Percentiles rank a stretch among this genome's conserved stretches.
Conservation (phyloP, 2,113 vertebrate genomes). For the Labeo catla region DNA sequence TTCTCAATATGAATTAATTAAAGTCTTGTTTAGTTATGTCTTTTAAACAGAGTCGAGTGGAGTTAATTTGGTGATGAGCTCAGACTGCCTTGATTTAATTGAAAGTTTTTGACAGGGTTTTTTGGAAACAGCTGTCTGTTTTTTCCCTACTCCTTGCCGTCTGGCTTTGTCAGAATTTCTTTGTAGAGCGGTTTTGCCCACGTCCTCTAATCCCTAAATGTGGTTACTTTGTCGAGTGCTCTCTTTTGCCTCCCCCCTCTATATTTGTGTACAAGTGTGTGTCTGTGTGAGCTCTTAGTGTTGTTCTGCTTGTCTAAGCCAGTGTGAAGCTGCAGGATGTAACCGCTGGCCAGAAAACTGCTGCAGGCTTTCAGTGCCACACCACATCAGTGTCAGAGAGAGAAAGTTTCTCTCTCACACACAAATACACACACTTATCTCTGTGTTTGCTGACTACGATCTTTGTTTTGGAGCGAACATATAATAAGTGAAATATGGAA, state of each 20-base stretch:
- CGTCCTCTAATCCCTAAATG: conserved; percentile 38
- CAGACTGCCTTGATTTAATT: conserved; percentile 15
- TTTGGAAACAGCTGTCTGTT: conserved; percentile 16
- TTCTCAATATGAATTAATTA: conserved; percentile 18
- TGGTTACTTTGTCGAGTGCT: conserved; percentile 45
- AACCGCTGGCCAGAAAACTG: conserved; percentile 62
- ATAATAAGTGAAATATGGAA: conserved; percentile 26
- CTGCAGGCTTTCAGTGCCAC: conserved; percentile 73
- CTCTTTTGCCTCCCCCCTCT: conserved; percentile 38
- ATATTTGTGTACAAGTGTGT: conserved; percentile 41
- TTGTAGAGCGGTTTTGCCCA: background rate
- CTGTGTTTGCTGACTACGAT: conserved; percentile 17
- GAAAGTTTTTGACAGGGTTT: conserved; percentile 16
- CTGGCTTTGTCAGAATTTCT: conserved; percentile 18
- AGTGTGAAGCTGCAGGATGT: conserved; percentile 59
- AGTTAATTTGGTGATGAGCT: conserved; percentile 8
- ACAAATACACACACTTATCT: conserved; percentile 18
- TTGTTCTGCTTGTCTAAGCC: conserved; percentile 43
- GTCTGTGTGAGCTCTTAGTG: conserved; percentile 34
- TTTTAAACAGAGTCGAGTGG: background rate
- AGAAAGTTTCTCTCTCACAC: conserved; percentile 11
- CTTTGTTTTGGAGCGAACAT: conserved; percentile 23
- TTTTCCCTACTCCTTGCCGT: background rate
- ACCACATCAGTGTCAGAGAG: conserved; percentile 69
- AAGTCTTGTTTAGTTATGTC: background rate